Percentiles rank a stretch among this genome's conserved stretches.
These are phyloP conservation scores for Neotoxoptera formosana DNA, from an alignment of 1,140 invertebrate species.

Conservation along the genomic window DNA sequence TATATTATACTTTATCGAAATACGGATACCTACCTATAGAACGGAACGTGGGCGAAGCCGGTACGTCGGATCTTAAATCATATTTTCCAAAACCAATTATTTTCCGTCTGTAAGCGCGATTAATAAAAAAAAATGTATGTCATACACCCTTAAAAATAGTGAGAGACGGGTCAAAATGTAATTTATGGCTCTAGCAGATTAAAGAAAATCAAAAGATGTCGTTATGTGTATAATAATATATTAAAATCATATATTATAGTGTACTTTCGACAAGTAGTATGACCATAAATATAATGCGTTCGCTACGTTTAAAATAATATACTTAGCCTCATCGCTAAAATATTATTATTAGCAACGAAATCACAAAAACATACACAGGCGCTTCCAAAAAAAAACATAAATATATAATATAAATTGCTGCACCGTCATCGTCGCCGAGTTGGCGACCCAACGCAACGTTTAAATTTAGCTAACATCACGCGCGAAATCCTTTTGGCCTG, in stretches of 20 bases:
- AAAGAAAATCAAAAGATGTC: not conserved
- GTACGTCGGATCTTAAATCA: not conserved
- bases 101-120: not conserved
- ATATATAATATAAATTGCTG: not conserved
- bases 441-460: constrained; percentile 20
- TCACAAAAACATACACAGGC: not conserved
- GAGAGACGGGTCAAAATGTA: not conserved
- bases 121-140: not conserved
- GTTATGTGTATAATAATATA: not conserved
- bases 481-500: constrained; percentile 37
- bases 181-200: not conserved
- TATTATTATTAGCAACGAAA: constrained; percentile 43
- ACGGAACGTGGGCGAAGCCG: not conserved
- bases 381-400: not conserved
- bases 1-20: not conserved
- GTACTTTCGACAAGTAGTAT: not conserved
- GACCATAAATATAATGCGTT: constrained; percentile 7
- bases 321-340: not conserved
- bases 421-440: not conserved
- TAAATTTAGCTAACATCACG: constrained; percentile 28
- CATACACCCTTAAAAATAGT: not conserved
- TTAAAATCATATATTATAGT: not conserved
- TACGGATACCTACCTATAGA: not conserved
- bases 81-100: constrained; percentile 28
- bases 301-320: not conserved